Evolutionary conservation across 2,797 vertebrate genomes (phyloP).

Genomic region (Nannoperca australis): DNA sequence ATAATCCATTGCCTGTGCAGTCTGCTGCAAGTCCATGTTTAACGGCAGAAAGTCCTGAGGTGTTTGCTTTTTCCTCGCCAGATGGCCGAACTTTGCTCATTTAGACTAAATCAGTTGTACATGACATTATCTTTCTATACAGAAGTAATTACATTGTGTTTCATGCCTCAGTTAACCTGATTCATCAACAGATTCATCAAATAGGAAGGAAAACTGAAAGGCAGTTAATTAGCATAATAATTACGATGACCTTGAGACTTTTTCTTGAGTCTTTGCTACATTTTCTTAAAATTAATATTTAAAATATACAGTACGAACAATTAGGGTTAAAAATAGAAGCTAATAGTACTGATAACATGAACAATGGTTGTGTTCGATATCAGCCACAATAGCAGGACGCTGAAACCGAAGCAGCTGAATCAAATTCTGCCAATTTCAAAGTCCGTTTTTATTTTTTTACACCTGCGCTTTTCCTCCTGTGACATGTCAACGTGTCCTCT

Average conservation of each 20-base stretch:
- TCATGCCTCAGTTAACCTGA: conserved; percentile 16
- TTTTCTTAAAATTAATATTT: neutral
- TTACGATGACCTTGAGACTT: conserved; percentile 41
- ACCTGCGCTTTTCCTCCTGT: neutral
- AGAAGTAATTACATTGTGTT: conserved; percentile 30
- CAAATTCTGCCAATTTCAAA: no score
- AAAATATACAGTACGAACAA: neutral
- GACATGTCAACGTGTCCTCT: neutral
- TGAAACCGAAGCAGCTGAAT: no score
- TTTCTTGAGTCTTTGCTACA: no score
- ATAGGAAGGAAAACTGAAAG: neutral
- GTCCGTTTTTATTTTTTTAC: neutral
- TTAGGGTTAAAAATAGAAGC: neutral
- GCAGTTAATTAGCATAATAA: conserved; percentile 23
- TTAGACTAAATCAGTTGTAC: conserved; percentile 25
- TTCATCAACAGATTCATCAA: conserved; percentile 17
- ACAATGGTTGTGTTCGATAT: no score
- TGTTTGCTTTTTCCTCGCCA: neutral
- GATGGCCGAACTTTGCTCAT: conserved; percentile 20
- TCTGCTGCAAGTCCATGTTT: conserved; percentile 5
- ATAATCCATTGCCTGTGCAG: conserved; percentile 30
- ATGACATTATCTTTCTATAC: conserved; percentile 16
- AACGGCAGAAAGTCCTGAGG: conserved; percentile 22
- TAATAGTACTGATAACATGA: no score
- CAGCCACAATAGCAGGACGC: no score